phyloP scores from a whole-genome alignment of 2,888 invertebrate genomes.

The Graphium colonna region DNA sequence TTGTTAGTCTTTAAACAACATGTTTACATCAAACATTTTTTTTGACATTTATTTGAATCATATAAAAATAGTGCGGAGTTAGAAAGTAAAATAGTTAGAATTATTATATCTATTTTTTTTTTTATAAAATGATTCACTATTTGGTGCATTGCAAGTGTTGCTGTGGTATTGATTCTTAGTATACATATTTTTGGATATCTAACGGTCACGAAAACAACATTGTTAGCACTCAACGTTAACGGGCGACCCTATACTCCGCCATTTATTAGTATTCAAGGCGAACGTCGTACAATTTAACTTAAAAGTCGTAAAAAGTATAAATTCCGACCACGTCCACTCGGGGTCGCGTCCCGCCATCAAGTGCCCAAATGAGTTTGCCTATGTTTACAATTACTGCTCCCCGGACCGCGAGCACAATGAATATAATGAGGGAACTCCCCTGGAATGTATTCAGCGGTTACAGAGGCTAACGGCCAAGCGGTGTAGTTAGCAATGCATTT shows the following conservation, averaged over 20 bases:
- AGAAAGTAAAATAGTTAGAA: no score
- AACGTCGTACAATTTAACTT: conserved; percentile 25
- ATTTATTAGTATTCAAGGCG: conserved; percentile 19
- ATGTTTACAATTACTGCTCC: conserved; percentile 53
- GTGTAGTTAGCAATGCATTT: conserved; percentile 19
- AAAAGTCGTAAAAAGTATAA: conserved; percentile 49
- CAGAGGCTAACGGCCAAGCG: conserved; percentile 24
- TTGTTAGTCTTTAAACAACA: no score
- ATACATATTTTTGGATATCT: no score
- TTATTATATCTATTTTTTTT: no score
- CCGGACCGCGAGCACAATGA: conserved; percentile 39
- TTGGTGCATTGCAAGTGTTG: no score
- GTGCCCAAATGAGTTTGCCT: conserved; percentile 58
- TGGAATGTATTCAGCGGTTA: conserved; percentile 57
- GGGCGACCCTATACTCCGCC: conserved; percentile 3
- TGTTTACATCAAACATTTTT: no score
- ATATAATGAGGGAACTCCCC: conserved; percentile 44
- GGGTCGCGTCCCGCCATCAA: conserved; percentile 40
- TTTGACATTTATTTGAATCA: no score
- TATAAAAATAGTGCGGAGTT: no score
- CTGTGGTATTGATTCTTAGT: no score
- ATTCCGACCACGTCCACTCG: conserved; percentile 42
- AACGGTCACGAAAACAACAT: no score
- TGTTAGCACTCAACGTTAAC: not conserved
- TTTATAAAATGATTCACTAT: no score